A percentile compares a stretch with the other conserved stretches of the same genome.
These are phyloP conservation scores for Euplagia quadripunctaria DNA, from an alignment of 2,888 invertebrate genomes.

Conservation along the genomic window DNA sequence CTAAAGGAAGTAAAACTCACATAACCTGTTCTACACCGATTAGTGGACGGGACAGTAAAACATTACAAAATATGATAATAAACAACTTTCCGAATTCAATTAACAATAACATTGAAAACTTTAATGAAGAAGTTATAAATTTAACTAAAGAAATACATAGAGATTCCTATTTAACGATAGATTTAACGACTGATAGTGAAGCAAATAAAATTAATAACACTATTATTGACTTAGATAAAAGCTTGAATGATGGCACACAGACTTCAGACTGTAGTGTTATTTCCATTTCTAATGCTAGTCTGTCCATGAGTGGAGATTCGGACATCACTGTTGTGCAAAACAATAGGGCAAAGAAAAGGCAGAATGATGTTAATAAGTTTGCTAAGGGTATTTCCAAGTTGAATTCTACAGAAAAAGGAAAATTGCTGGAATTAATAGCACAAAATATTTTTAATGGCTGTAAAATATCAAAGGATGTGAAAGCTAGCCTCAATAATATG, in stretches of 20 bases:
- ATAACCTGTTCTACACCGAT: conserved; percentile 72
- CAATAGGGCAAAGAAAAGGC: conserved; percentile 36
- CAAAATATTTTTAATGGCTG: conserved; percentile 75
- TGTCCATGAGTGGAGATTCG: conserved; percentile 74
- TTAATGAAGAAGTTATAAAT: conserved; percentile 52
- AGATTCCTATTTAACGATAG: conserved; percentile 75
- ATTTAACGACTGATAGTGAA: conserved; percentile 66
- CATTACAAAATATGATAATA: conserved; percentile 38
- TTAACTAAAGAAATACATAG: conserved; percentile 68
- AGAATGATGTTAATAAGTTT: conserved; percentile 61
- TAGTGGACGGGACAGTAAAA: conserved; percentile 27
- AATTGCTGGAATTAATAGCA: conserved; percentile 70
- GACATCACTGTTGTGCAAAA: conserved; percentile 70
- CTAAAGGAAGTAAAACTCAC: conserved; percentile 43
- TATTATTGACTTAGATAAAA: conserved; percentile 64
- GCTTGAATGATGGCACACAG: conserved; percentile 38
- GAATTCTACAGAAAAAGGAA: conserved; percentile 66
- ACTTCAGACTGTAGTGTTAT: conserved; percentile 62
- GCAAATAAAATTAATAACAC: conserved; percentile 25
- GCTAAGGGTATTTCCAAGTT: conserved; percentile 70
- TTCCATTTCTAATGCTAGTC: conserved; percentile 57
- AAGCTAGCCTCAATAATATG: conserved; percentile 45
- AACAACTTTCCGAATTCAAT: conserved; percentile 38
- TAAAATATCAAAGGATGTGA: conserved; percentile 51
- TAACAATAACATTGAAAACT: conserved; percentile 47